These are phyloP conservation scores for Amblyteles armatorius DNA, from an alignment of 2,888 invertebrate genomes.

Conservation along the genomic window DNA sequence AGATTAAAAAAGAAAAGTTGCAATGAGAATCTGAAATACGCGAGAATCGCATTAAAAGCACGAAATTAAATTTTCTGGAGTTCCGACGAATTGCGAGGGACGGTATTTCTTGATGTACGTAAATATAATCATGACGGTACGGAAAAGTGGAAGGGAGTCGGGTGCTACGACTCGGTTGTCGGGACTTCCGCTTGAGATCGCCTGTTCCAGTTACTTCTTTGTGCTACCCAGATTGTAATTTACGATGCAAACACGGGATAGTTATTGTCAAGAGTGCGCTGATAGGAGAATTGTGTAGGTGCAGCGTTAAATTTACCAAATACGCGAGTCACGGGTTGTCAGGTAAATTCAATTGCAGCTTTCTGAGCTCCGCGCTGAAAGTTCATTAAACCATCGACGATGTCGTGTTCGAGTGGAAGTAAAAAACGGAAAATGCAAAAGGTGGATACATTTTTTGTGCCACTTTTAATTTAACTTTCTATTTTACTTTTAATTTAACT, in stretches of 20 bases:
- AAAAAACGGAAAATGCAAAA: not conserved
- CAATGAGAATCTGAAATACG: not conserved
- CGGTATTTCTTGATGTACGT: constrained; percentile 7
- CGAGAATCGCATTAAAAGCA: not conserved
- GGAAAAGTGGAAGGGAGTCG: constrained; percentile 10
- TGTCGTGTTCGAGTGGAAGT: not conserved
- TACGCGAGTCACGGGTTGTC: not conserved
- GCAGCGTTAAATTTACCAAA: constrained; percentile 23
- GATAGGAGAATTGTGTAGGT: constrained; percentile 6
- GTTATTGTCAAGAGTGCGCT: constrained; percentile 8
- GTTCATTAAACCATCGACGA: not conserved
- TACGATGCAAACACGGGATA: constrained; percentile 38
- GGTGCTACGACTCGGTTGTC: constrained; percentile 16
- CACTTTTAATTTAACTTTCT: not conserved
- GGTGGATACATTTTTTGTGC: not conserved
- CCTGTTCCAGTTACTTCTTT: constrained; percentile 34
- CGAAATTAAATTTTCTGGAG: constrained; percentile 10
- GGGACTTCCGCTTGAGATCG: constrained; percentile 1
- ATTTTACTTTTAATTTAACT: too few species aligned
- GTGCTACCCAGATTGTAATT: constrained; percentile 40
- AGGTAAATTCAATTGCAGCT: constrained; percentile 1
- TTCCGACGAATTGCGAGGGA: constrained; percentile 25
- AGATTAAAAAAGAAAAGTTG: not conserved
- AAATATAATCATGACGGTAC: constrained; percentile 52
- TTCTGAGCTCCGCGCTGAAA: not conserved